Evolutionary conservation across 2,113 vertebrate genomes (phyloP), one percentile per base, ranked within the genome.

Genomic region (Mirounga angustirostris): DNA sequence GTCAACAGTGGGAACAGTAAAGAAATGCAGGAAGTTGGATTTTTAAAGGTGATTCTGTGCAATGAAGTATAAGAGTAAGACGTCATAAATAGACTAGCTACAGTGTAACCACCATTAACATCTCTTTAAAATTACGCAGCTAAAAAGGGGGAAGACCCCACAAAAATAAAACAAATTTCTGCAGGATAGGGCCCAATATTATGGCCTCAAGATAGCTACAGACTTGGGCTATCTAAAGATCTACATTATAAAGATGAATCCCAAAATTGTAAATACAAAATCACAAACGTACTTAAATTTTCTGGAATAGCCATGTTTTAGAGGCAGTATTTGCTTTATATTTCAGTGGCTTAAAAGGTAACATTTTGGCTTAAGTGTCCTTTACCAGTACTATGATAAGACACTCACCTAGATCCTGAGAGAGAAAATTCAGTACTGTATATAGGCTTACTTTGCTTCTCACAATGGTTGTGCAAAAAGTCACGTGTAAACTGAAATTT

Each of bases 261-360:
- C 63, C n/a, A 43, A 91, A 65, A 91, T 12, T 97, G 82, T 97
- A 97, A 97, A 97, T 97, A 97, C 13, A 86, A 95, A 92, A 69
- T 79, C 79, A 83, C 43, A 93, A 67, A 96, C 1, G 16, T 91
- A 78, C 76, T 88, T 94, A 78, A 65, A 71, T 61, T 91, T 94
- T 92, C 74, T 82, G 61, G 52, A 79, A 74, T 84, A 92, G 80
- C 71, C 33, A 46, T 93, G 46, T 92, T 92, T 96, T 87, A 96
- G 46, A 97, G 71, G 65, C 40, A 94, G 50, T 82, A 87, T 95
- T 92, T 93, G 93, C 76, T 97, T 93, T 95, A n/a, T 80, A 92
- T 67, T 81, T 96, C 82, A 73, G 52, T 97, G 89, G 40, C 83
- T 92, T 97, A 90, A 92, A 96, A 82, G n/a, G 69, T 81, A 94